These are phyloP conservation scores for Syrphus vitripennis DNA, from an alignment of 2,888 invertebrate genomes.

Conservation along the genomic window DNA sequence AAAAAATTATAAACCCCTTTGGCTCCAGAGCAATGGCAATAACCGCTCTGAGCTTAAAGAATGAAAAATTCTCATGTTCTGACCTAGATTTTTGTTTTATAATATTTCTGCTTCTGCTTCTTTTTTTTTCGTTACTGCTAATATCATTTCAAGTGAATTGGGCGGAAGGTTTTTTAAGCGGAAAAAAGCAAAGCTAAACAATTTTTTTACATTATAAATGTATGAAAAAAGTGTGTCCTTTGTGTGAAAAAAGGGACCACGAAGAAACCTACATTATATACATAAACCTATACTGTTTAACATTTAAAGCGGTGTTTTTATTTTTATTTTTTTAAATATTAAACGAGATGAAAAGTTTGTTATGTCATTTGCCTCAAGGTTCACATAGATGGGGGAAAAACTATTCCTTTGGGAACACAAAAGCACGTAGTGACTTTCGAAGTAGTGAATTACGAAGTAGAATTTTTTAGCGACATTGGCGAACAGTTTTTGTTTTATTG, in stretches of 20 bases:
- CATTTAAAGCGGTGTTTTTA: not conserved
- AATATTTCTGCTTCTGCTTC: not conserved
- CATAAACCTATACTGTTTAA: not conserved
- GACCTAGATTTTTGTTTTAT: slow-evolving; percentile 27
- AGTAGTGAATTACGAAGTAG: too few species aligned
- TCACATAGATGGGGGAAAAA: not conserved
- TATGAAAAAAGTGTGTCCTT: slow-evolving; percentile 19
- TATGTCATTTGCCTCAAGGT: slow-evolving; percentile 1
- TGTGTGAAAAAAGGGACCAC: slow-evolving; percentile 3
- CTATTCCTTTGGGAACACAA: not conserved
- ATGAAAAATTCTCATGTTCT: slow-evolving; percentile 26
- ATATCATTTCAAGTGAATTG: not conserved
- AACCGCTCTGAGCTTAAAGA: slow-evolving; percentile 16
- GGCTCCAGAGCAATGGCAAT: slow-evolving; percentile 6
- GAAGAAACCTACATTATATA: not conserved
- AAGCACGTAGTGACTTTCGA: too few species aligned
- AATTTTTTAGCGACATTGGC: too few species aligned
- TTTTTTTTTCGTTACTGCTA: slow-evolving; percentile 1
- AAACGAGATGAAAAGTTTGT: slow-evolving; percentile 25
- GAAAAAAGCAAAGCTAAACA: not conserved
- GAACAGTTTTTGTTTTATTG: too few species aligned
- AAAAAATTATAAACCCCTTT: slow-evolving; percentile 17
- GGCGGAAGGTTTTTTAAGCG: not conserved
- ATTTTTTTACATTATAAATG: slow-evolving; percentile 11
- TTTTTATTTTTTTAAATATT: slow-evolving; percentile 8